Percentiles rank a stretch among this genome's conserved stretches.
Conservation (phyloP, 2,797 vertebrate genomes). For the Siniperca obscura region DNA sequence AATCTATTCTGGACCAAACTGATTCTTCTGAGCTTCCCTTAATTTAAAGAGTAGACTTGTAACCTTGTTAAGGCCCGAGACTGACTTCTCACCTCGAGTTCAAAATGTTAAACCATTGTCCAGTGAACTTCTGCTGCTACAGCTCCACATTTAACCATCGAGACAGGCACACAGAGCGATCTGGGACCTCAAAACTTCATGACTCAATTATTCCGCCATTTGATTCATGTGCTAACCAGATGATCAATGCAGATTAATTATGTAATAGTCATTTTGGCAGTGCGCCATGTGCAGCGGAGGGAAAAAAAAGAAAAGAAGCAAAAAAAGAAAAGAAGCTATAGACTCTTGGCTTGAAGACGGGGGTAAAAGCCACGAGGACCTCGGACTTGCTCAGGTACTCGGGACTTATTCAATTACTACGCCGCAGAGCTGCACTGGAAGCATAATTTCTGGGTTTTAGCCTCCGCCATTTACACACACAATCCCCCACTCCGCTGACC, state of each 20-base stretch:
- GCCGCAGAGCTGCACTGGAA: conserved; percentile 68
- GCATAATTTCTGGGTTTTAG: conserved; percentile 78
- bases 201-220: conserved; percentile 87
- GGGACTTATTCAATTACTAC: conserved; percentile 83
- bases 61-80: conserved; percentile 47
- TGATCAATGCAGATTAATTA: conserved; percentile 95
- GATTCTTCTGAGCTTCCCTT: conserved; percentile 84
- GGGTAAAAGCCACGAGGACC: conserved; percentile 75
- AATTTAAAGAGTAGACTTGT: conserved; percentile 70
- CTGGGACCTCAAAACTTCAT: conserved; percentile 63
- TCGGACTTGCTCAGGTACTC: conserved; percentile 79
- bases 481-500: conserved; percentile 61
- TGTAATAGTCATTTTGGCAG: conserved; percentile 91
- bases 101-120: conserved; percentile 72
- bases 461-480: conserved; percentile 53
- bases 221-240: conserved; percentile 91
- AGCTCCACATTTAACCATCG: neutral
- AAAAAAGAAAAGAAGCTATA: conserved; percentile 8
- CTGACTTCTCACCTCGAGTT: conserved; percentile 71
- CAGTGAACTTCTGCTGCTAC: conserved; percentile 39
- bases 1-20: conserved; percentile 52
- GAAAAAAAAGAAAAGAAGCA: neutral
- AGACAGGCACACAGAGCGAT: neutral
- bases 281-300: conserved; percentile 83
- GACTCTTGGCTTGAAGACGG: conserved; percentile 56